A percentile compares a stretch with the other conserved stretches of the same genome.
Evolutionary conservation across 2,888 invertebrate species (phyloP).

Genomic region (Poecilobothrus nobilitatus): DNA sequence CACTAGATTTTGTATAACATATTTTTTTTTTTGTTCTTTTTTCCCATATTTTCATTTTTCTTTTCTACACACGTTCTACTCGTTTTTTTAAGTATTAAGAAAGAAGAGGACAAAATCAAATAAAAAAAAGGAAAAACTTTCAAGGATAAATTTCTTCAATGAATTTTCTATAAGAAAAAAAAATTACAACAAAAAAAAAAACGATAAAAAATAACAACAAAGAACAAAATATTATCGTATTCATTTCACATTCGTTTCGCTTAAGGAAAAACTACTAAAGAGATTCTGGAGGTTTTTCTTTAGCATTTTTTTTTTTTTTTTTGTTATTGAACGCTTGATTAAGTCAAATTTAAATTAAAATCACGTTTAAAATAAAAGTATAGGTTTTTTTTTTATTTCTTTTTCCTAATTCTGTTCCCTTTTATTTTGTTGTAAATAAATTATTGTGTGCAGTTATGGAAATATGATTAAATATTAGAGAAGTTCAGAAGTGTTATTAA

Average conservation of each 20-base stretch:
- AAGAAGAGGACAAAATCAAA: background rate
- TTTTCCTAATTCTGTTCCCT: too few species aligned
- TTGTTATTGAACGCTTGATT: background rate
- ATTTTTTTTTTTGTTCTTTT: background rate
- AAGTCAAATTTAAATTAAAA: background rate
- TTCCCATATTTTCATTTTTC: background rate
- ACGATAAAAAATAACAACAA: too few species aligned
- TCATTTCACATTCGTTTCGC: background rate
- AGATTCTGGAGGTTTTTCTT: background rate
- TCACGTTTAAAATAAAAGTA: background rate
- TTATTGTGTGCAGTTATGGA: too few species aligned
- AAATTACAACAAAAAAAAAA: too few species aligned
- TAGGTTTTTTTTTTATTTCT: too few species aligned
- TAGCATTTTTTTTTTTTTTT: background rate
- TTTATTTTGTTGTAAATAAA: too few species aligned
- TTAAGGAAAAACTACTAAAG: background rate
- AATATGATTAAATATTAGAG: too few species aligned
- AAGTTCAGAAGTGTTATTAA: too few species aligned
- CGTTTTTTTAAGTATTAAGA: too few species aligned
- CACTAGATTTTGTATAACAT: background rate
- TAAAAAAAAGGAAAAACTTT: background rate
- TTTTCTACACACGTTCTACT: background rate
- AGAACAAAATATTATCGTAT: background rate
- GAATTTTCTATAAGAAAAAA: background rate
- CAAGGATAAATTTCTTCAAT: background rate